phyloP scores from a whole-genome alignment of 2,888 invertebrate genomes.

The Apocheima hispidaria region DNA sequence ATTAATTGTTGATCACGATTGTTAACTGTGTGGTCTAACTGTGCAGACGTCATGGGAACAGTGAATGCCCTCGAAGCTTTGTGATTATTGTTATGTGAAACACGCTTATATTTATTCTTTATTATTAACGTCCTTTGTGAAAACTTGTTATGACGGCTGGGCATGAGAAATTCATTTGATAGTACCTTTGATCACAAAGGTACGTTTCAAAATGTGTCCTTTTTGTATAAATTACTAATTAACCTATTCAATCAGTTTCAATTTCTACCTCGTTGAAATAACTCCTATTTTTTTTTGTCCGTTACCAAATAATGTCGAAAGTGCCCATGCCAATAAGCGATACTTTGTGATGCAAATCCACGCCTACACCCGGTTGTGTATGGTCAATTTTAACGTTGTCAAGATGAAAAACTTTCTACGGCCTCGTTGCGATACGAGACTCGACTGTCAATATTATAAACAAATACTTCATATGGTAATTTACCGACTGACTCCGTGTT shows the following conservation, averaged over 20 bases:
- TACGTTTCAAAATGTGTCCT: background rate
- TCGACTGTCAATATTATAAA: constrained; percentile 68
- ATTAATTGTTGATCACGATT: constrained; percentile 38
- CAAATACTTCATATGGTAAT: constrained; percentile 72
- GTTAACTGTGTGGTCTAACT: constrained; percentile 62
- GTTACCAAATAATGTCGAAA: constrained; percentile 60
- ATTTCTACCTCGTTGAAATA: constrained; percentile 20
- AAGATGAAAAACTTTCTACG: constrained; percentile 77
- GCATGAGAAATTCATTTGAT: background rate
- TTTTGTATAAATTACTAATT: background rate
- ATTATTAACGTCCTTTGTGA: constrained; percentile 35
- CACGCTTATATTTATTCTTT: constrained; percentile 36
- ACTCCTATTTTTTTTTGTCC: constrained; percentile 31
- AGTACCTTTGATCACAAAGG: background rate
- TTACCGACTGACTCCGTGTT: constrained; percentile 54
- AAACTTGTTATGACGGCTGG: background rate
- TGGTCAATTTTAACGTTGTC: constrained; percentile 77
- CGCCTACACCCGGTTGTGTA: constrained; percentile 59
- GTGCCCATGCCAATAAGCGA: constrained; percentile 54
- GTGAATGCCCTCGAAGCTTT: constrained; percentile 54
- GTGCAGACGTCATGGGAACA: constrained; percentile 72
- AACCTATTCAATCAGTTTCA: background rate
- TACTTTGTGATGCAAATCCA: constrained; percentile 76
- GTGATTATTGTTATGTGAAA: constrained; percentile 48
- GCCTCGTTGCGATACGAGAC: constrained; percentile 65